A percentile compares a stretch with the other conserved stretches of the same genome.
phyloP scores from a whole-genome alignment of 2,888 invertebrate species.

The Acrobasis repandana region DNA sequence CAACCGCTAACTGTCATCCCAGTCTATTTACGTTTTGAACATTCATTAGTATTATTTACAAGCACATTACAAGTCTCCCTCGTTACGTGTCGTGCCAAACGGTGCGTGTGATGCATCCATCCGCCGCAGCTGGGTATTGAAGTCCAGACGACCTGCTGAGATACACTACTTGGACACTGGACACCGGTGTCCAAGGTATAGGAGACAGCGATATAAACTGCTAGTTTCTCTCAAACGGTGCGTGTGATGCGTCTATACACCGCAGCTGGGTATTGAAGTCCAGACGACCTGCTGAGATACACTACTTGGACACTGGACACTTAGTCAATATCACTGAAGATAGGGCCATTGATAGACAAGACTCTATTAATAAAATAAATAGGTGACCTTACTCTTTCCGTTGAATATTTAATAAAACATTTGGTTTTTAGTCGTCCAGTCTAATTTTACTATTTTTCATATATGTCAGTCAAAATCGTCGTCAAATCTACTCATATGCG shows the following conservation, averaged over 20 bases:
- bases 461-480: too few relatives aligned
- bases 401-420: too few relatives aligned
- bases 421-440: too few relatives aligned
- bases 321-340: too few relatives aligned
- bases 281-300: slow-evolving; percentile 65
- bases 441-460: too few relatives aligned
- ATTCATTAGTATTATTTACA: slow-evolving; percentile 17
- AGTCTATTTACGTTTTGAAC: slow-evolving; percentile 8
- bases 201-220: slow-evolving; percentile 22
- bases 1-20: slow-evolving; percentile 26
- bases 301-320: slow-evolving; percentile 49
- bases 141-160: slow-evolving; percentile 63
- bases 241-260: slow-evolving; percentile 54
- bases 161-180: slow-evolving; percentile 54
- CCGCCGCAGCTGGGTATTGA: slow-evolving; percentile 52
- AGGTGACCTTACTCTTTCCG: too few relatives aligned
- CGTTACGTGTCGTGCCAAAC: slow-evolving; percentile 33
- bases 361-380: too few relatives aligned
- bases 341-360: too few relatives aligned
- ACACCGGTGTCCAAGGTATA: slow-evolving; percentile 18
- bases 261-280: slow-evolving; percentile 51
- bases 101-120: slow-evolving; percentile 54
- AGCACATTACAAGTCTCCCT: slow-evolving; percentile 24
- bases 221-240: slow-evolving; percentile 34
- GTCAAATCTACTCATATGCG: too few relatives aligned